Evolutionary conservation across 1,140 invertebrate genomes (phyloP), one percentile per base, ranked within the genome.

Genomic region (Hycleus cichorii): DNA sequence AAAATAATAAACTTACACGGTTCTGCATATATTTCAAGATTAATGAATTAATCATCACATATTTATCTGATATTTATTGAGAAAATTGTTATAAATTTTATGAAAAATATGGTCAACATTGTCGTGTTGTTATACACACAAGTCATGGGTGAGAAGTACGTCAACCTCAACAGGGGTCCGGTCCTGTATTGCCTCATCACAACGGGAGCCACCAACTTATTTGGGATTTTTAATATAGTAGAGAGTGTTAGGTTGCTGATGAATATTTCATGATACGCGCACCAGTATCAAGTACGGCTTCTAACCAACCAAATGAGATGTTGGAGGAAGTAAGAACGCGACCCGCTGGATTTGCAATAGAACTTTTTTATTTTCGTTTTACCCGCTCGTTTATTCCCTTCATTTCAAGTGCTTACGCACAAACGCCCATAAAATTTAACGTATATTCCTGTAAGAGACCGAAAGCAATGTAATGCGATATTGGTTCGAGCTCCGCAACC

Each of bases 261-360:
- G 67, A 69, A 69, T 69, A 69, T 69, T 69, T 69, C 67, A 69
- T 69, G 67, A 69, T 69, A 67, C 64, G 65, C 64, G 67, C 57
- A 60, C 50, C 65, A 67, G 62, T 68, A 65, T 63, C 64, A 65
- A 65, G 60, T 65, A 58, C 49, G 58, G 58, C 54, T 60, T 40
- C 18, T 38, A 43, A 58, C 47, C 64, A 65, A 62, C 61, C 64
- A 69, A 69, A 69, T 69, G 65, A 69, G 67, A 66, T 64, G 63
- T 65, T 53, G 63, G 49, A 64, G 63, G 63, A 64, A 64, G 63
- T 48, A 65, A 53, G 55, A 60, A 62, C 58, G 57, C 60, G 60
- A 59, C 62, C 57, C 60, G 47, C 62, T 65, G 64, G 64, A 63
- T 63, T 65, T 63, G 64, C 64, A 64, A 58, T 64, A 54, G 57